Conservation (phyloP, 1,140 invertebrate species). For the Drosophila sp. region DNA sequence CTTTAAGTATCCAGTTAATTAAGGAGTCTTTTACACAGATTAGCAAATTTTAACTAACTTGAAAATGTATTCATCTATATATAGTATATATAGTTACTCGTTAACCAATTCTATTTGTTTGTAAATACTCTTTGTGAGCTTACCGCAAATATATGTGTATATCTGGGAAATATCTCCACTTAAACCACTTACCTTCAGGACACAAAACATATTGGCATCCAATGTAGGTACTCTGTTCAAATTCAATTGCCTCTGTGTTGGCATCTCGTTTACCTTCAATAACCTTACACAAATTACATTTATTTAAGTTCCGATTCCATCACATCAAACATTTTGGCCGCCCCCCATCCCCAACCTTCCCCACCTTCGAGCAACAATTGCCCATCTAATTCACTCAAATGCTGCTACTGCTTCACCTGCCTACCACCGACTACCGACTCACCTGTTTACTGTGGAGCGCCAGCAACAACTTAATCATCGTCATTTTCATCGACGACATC, state of each 20-base stretch:
- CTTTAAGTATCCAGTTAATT: no score
- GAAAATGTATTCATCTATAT: no score
- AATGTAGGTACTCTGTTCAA: conserved; percentile 17
- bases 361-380: conserved; percentile 68
- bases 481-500: conserved; percentile 34
- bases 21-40: no score
- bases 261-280: conserved; percentile 51
- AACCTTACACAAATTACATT: conserved; percentile 77
- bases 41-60: no score
- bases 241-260: conserved; percentile 51
- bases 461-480: conserved; percentile 29
- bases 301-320: conserved; percentile 79
- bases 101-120: no score
- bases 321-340: conserved; percentile 71
- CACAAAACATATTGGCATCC: conserved; percentile 15
- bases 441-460: conserved; percentile 38
- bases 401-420: neutral
- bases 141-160: neutral
- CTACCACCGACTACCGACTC: conserved; percentile 26
- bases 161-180: neutral
- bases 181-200: conserved; percentile 9
- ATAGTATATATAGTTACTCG: no score
- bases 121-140: neutral
- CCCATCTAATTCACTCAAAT: conserved; percentile 76
- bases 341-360: conserved; percentile 18